phyloP scores from a whole-genome alignment of 2,888 invertebrate species.

The Ophion ellenae region DNA sequence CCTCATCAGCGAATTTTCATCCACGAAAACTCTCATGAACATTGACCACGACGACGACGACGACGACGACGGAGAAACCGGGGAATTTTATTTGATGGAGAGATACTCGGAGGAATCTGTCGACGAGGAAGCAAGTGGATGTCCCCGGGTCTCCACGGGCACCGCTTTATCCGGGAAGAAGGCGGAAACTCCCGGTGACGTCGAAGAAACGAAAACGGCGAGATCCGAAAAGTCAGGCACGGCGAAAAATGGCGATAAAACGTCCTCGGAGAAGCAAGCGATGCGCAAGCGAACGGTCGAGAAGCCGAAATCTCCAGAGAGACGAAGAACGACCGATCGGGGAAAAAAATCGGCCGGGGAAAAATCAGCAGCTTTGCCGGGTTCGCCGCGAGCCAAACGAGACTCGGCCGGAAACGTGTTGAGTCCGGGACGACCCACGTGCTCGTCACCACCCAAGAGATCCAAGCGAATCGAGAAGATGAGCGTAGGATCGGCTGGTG shows the following conservation, averaged over 20 bases:
- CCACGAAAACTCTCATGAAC: conserved; percentile 77
- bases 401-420: conserved; percentile 63
- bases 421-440: conserved; percentile 24
- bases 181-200: conserved; percentile 23
- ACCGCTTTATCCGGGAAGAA: conserved; percentile 52
- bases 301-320: conserved; percentile 51
- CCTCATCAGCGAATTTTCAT: conserved; percentile 77
- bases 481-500: not conserved
- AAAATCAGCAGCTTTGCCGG: conserved; percentile 7
- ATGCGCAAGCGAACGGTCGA: conserved; percentile 40
- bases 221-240: not conserved
- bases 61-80: conserved; percentile 51
- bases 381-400: conserved; percentile 47
- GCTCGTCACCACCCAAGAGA: conserved; percentile 56
- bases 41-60: conserved; percentile 68
- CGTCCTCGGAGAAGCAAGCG: conserved; percentile 36
- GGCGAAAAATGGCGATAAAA: conserved; percentile 9
- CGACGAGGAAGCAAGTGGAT: conserved; percentile 4
- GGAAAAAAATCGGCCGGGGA: conserved; percentile 9
- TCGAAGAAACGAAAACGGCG: conserved; percentile 30
- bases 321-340: conserved; percentile 37
- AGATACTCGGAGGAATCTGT: conserved; percentile 56
- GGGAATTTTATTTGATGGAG: conserved; percentile 33
- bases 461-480: conserved; percentile 40
- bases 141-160: not conserved